Evolutionary conservation across 1,140 invertebrate species (phyloP), one percentile per base, ranked within the genome.

Genomic region (Xylocopa sonorina): DNA sequence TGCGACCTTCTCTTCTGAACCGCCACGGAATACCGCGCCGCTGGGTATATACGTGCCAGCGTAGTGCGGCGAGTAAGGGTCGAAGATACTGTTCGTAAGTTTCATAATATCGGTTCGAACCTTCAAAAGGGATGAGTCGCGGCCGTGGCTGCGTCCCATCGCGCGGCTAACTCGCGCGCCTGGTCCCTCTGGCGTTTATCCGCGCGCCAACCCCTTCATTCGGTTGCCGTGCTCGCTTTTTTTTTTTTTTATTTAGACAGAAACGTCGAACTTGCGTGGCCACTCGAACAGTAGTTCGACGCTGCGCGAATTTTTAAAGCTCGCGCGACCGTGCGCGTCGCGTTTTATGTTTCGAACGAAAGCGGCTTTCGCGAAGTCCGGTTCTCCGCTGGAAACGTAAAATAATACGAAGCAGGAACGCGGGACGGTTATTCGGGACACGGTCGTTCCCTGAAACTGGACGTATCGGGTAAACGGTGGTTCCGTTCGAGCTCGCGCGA

Each of bases 81-180:
- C 50, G 27, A 62, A 78, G 80, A 84, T 67, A 81, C 57, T 66
- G 55, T 85, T 73, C 50, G 38, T 55, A 79, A 85, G 75, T 83
- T 83, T 81, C 72, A 81, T 81, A 83, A 81, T 84, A 84, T 73
- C 73, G 48, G 66, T 18, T 71, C 16, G 48, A 38, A 16, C 71
- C 34, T 27, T 38, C 41, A 38, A 27, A 18, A 46, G 21, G 10
- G 50, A 62, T 32, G 24, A 77, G 51, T 55, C 72, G 3, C 27
- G 18, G 57, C 38, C 5, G 16, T 5, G 14, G 29, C 4, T 7
- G 41, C 41, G 41, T 0, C 9, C 9, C 9, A 43, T 43, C 2
- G 24, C 27, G 29, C 9, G 24, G 53, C 50, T n/a, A 7, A n/a
- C 21, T 5, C 50, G 3, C 21, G 2, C 1, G 12, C 41, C 9